Evolutionary conservation across 2,797 vertebrate species (phyloP).

Genomic region (Benthosema pterotum): DNA sequence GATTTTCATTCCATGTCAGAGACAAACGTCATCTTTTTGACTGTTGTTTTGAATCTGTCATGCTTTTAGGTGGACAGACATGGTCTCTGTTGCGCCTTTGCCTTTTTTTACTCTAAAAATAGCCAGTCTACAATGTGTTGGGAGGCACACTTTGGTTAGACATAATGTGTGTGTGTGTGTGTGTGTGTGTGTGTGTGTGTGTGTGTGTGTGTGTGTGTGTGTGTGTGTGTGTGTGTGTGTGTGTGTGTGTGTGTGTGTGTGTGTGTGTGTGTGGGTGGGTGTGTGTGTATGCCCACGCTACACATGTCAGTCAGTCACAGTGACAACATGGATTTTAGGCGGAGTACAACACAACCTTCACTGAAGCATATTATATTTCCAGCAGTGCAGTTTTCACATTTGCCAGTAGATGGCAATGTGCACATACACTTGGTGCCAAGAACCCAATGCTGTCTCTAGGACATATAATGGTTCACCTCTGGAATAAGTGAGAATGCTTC

Average conservation of each 20-base stretch:
- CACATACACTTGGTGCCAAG: slow-evolving; percentile 40
- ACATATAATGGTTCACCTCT: neutral
- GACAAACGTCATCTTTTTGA: slow-evolving; percentile 6
- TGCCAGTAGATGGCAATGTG: slow-evolving; percentile 77
- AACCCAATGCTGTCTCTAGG: too few relatives aligned
- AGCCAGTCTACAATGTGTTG: neutral
- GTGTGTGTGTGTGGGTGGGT: too few relatives aligned
- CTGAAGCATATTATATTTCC: neutral
- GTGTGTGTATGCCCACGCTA: too few relatives aligned
- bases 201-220: neutral
- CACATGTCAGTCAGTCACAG: too few relatives aligned
- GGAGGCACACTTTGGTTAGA: too few relatives aligned
- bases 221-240: neutral
- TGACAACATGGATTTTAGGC: too few relatives aligned
- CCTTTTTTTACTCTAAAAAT: too few relatives aligned
- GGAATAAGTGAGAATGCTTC: slow-evolving; percentile 21
- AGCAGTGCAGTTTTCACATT: neutral
- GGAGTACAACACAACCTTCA: neutral
- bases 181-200: neutral
- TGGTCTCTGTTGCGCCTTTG: too few relatives aligned
- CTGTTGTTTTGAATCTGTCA: slow-evolving; percentile 9
- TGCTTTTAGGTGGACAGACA: neutral
- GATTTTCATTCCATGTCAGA: slow-evolving; percentile 11
- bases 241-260: neutral
- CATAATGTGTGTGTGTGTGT: neutral